phyloP scores from a whole-genome alignment of 2,888 invertebrate species.

The Drosophila borborema region DNA sequence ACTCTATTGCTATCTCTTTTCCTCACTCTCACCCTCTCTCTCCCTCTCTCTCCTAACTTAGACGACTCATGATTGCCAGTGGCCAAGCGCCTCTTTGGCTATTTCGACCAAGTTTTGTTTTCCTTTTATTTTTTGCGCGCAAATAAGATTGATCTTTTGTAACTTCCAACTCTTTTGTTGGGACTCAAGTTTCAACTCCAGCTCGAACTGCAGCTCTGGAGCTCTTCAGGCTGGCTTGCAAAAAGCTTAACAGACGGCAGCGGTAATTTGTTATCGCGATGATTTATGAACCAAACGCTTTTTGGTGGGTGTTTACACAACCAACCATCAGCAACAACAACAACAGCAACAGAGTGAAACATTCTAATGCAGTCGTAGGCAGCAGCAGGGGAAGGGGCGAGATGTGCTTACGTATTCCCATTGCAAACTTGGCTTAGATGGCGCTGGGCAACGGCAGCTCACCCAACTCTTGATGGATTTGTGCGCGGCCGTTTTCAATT shows the following conservation, averaged over 20 bases:
- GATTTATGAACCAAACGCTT: constrained; percentile 82
- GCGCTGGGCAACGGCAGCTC: constrained; percentile 60
- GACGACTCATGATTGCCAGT: constrained; percentile 51
- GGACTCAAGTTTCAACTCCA: constrained; percentile 12
- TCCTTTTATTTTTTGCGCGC: constrained; percentile 55
- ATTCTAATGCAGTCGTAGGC: constrained; percentile 59
- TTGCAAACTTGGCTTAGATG: constrained; percentile 47
- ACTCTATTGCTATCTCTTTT: constrained; percentile 22
- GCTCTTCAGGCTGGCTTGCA: constrained; percentile 13
- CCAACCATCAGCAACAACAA: constrained; percentile 35
- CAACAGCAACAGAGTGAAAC: constrained; percentile 22
- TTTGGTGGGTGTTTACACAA: constrained; percentile 81
- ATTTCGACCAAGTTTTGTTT: constrained; percentile 49
- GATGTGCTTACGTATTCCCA: background rate
- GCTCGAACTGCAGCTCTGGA: constrained; percentile 7
- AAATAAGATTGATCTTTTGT: constrained; percentile 82
- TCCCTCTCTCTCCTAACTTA: background rate
- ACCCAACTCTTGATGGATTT: constrained; percentile 78
- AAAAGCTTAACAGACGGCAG: constrained; percentile 67
- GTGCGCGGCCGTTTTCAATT: constrained; percentile 44
- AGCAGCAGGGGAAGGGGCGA: background rate
- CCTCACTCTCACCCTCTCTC: background rate
- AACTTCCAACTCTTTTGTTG: constrained; percentile 73
- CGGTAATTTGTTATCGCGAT: constrained; percentile 84
- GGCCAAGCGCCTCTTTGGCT: constrained; percentile 66